Base-by-base conservation (phyloP, 2,797 vertebrate genomes). In the Myotis daubentonii region DNA sequence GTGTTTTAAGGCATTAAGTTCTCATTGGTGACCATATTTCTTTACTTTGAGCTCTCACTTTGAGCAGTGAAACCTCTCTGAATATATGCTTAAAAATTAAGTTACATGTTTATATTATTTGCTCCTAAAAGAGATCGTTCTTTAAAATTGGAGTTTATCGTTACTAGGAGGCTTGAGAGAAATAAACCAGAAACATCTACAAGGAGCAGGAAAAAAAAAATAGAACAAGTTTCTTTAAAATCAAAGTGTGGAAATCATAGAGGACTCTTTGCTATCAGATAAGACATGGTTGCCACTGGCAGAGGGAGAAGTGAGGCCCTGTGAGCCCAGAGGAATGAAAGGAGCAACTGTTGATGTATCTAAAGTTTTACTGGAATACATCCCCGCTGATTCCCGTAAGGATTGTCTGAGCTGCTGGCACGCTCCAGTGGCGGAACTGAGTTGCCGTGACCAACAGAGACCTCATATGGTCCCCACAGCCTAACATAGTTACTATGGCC, bases 21-120 rank as follows among this genome's bases (percentile, higher is more conserved):
- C 60, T 55, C n/a, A 2, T n/a, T 20, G 33, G 51, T 86, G 44
- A 60, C 41, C 8, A 0, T 81, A 33, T 82, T 82, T 8, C 57
- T 83, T 94, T 66, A 60, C 25, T 71, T 22, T 82, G 53, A 60
- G 6, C 44, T 66, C 49, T 90, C n/a, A 81, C 1, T 72, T 49
- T 44, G 47, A 84, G 28, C 75, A 49, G 3, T 68, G 79, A 92
- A 87, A 62, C 53, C 4, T 51, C 60, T 81, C 41, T 62, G 36
- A 87, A 41, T 60, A 33, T 25, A 38, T 80, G 25, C 60, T 94
- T 89, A 89, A 89, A 93, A 86, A 38, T 95, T 66, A 94, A 84
- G 11, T 94, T 79, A 36, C 62, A 47, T 47, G 1, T 53, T 93
- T 81, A 71, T 80, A 87, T 74, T 2, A 41, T 28, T 51, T 44